phyloP scores from a whole-genome alignment of 2,113 vertebrate species.

The Oenanthe oenanthe region DNA sequence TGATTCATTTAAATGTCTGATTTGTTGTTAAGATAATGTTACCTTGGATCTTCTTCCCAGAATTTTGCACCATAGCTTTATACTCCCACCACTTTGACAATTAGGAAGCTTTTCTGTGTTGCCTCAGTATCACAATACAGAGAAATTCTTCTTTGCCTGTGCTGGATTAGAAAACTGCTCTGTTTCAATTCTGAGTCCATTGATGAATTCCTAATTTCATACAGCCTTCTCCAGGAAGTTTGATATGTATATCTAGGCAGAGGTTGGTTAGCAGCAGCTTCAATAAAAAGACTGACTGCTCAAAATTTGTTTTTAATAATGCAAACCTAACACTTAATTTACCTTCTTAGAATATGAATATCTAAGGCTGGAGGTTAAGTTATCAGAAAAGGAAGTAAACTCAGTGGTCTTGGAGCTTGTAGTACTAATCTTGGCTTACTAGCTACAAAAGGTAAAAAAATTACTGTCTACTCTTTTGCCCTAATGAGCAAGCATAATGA shows the following conservation, averaged over 20 bases:
- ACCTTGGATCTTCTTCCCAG: not conserved
- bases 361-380: not conserved
- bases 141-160: not conserved
- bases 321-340: not conserved
- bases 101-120: not conserved
- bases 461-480: not conserved
- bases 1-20: not conserved
- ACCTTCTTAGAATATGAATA: not conserved
- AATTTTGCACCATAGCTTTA: not conserved
- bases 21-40: not conserved
- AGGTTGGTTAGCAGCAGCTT: not conserved
- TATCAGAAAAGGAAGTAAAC: not conserved
- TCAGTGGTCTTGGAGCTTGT: not conserved
- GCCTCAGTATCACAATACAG: not conserved
- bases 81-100: not conserved
- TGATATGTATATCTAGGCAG: not conserved
- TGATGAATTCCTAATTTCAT: not conserved
- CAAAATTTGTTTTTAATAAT: not conserved
- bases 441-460: not conserved
- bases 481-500: not conserved
- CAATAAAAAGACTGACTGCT: not conserved
- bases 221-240: not conserved
- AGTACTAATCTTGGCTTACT: not conserved
- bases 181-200: not conserved
- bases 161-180: not conserved